Evolutionary conservation across 2,888 invertebrate genomes (phyloP).

Genomic region (Salticus scenicus): DNA sequence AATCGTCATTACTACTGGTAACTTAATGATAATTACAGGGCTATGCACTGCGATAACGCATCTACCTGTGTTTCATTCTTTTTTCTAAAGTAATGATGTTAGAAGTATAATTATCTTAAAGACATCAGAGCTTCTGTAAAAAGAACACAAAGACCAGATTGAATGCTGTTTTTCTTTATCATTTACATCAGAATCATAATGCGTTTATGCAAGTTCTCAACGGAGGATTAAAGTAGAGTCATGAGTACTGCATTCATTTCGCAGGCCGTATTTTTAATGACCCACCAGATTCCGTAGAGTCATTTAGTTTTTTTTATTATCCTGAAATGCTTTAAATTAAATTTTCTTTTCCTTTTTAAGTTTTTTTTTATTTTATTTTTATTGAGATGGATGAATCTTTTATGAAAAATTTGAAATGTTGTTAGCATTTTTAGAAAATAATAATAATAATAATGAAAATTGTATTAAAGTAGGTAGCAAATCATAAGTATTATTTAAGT

Average conservation of each 20-base stretch:
- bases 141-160: background rate
- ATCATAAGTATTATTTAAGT: too few species aligned
- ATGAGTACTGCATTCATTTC: background rate
- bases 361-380: too few species aligned
- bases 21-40: background rate
- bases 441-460: too few species aligned
- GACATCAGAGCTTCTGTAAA: background rate
- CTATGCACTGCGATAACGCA: background rate
- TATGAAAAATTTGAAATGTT: background rate
- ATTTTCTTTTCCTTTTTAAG: too few species aligned
- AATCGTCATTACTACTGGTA: background rate
- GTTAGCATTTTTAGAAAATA: background rate
- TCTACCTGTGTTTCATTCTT: background rate
- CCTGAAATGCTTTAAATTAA: background rate
- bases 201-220: background rate
- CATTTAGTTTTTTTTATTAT: background rate
- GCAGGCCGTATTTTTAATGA: background rate
- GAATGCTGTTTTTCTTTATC: background rate
- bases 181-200: background rate
- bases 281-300: background rate
- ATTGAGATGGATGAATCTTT: background rate
- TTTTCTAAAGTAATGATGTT: background rate
- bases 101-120: background rate
- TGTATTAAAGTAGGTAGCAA: too few species aligned
- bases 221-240: background rate